Conservation (phyloP, 2,797 vertebrate species). For the Tangara arthus region DNA sequence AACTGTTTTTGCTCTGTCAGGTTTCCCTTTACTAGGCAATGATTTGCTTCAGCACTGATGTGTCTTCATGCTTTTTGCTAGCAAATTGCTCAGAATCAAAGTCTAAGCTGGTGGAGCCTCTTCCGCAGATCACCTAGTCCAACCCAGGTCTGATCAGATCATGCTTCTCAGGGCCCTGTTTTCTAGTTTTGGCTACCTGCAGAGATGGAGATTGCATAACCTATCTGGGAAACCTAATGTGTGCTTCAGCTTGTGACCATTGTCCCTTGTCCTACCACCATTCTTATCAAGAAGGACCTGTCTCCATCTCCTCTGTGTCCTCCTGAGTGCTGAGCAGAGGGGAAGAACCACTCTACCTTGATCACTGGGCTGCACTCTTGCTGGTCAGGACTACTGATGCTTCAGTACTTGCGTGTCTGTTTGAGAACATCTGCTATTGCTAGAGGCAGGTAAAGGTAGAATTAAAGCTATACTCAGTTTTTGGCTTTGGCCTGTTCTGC, state of each 20-base stretch:
- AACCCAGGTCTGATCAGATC: background rate
- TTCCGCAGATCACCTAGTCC: background rate
- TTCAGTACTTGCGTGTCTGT: background rate
- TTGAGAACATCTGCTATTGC: background rate
- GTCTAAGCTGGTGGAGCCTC: background rate
- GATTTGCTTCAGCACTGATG: background rate
- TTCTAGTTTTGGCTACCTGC: background rate
- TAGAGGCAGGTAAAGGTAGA: rapidly evolving
- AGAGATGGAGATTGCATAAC: background rate
- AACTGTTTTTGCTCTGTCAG: background rate
- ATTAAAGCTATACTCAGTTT: background rate
- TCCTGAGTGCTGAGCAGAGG: rapidly evolving
- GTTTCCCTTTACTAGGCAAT: background rate
- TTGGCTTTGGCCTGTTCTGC: background rate
- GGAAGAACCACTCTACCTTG: background rate
- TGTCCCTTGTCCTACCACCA: background rate
- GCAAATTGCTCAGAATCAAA: background rate
- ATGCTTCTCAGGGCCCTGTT: background rate
- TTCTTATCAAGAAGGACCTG: background rate
- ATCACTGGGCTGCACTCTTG: background rate
- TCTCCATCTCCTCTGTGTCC: background rate
- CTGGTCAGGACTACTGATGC: background rate
- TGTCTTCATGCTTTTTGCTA: background rate
- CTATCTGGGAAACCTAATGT: background rate
- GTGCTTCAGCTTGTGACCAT: background rate